Percentiles rank a stretch among this genome's conserved stretches.
These are phyloP conservation scores for Engystomops pustulosus DNA, from an alignment of 2,113 vertebrate species.

Conservation along the genomic window DNA sequence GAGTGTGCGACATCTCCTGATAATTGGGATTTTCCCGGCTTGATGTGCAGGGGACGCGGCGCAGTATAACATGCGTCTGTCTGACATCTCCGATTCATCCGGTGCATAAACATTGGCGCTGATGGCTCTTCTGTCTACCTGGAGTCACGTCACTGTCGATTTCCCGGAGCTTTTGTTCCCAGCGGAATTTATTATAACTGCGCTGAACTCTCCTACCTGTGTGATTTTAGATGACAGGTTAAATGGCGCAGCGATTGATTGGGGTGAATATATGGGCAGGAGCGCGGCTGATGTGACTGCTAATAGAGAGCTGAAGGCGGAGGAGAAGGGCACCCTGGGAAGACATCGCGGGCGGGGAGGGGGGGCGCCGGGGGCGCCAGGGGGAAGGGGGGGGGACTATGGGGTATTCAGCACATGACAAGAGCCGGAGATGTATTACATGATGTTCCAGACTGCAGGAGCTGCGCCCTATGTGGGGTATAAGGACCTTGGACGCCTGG, in stretches of 20 bases:
- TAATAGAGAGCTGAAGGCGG: too few relatives aligned
- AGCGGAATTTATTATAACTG: constrained; percentile 70
- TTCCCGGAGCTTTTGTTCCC: constrained; percentile 53
- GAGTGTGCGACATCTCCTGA: too few relatives aligned
- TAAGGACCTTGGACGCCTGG: too few relatives aligned
- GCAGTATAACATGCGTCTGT: neutral
- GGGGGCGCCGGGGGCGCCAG: too few relatives aligned
- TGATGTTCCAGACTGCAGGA: too few relatives aligned
- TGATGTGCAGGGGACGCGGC: neutral
- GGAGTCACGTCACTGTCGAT: constrained; percentile 60
- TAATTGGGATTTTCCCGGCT: neutral
- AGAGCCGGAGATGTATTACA: too few relatives aligned
- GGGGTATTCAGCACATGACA: too few relatives aligned
- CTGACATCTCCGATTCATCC: neutral
- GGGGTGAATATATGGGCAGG: constrained; percentile 75
- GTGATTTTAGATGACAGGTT: constrained; percentile 73
- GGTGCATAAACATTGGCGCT: neutral
- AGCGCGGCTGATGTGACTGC: constrained; percentile 71
- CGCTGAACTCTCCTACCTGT: constrained; percentile 72
- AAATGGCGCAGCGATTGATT: constrained; percentile 76
- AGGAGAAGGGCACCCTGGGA: too few relatives aligned
- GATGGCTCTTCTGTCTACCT: neutral
- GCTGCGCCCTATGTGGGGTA: too few relatives aligned
- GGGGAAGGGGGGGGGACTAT: too few relatives aligned
- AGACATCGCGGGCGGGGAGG: neutral